Evolutionary conservation across 2,888 invertebrate genomes (phyloP).

Genomic region (Polia nebulosa): DNA sequence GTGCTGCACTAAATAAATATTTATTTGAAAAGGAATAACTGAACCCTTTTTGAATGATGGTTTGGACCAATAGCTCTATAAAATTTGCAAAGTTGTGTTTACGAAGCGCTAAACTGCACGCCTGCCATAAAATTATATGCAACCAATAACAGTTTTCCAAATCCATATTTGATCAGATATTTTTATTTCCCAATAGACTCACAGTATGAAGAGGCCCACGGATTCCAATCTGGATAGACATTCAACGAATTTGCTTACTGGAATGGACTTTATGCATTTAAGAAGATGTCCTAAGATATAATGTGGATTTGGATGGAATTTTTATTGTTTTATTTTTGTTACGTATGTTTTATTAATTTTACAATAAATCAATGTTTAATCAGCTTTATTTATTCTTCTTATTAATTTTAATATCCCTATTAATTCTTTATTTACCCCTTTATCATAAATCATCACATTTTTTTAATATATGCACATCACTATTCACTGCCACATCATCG

Average conservation of each 20-base stretch:
- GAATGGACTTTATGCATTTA: slow-evolving; percentile 83
- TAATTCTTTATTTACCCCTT: not conserved
- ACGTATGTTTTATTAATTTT: slow-evolving; percentile 69
- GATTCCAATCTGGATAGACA: slow-evolving; percentile 72
- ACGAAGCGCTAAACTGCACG: slow-evolving; percentile 55
- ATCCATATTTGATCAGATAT: slow-evolving; percentile 86
- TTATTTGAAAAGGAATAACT: slow-evolving; percentile 13
- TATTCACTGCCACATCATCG: not conserved
- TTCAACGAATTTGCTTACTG: slow-evolving; percentile 74
- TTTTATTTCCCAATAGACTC: slow-evolving; percentile 88
- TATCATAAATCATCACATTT: slow-evolving; percentile 3
- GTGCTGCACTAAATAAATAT: not conserved
- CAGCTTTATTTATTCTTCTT: slow-evolving; percentile 75
- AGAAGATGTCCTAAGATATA: slow-evolving; percentile 78
- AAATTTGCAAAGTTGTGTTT: slow-evolving; percentile 34
- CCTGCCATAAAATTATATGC: slow-evolving; percentile 54
- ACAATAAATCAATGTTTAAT: slow-evolving; percentile 83
- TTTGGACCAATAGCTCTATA: slow-evolving; percentile 19
- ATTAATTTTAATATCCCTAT: slow-evolving; percentile 47
- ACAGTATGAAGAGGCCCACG: slow-evolving; percentile 86
- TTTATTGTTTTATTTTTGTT: slow-evolving; percentile 78
- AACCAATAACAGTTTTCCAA: slow-evolving; percentile 74
- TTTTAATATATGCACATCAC: slow-evolving; percentile 1
- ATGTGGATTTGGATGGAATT: slow-evolving; percentile 85
- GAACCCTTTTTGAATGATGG: not conserved